Conservation (phyloP, 2,888 invertebrate species). For the Xanthia togata region DNA sequence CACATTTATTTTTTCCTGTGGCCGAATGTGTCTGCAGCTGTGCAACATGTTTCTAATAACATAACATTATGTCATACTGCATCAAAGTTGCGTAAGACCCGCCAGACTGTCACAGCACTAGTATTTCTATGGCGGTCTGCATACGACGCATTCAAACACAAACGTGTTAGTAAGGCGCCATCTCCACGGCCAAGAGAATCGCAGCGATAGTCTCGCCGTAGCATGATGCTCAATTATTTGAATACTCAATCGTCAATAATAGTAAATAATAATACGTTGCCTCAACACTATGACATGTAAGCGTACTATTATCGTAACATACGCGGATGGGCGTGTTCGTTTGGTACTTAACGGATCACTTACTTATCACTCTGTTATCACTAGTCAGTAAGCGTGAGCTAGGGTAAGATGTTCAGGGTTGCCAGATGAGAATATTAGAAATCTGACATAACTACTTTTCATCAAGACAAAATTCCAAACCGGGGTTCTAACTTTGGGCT, state of each 20-base stretch:
- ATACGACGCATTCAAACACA: too few relatives aligned
- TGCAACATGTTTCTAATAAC: not conserved
- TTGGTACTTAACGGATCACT: constrained; percentile 39
- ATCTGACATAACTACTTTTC: not conserved
- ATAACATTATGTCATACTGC: not conserved
- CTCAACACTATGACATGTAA: not conserved
- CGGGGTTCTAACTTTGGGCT: not conserved
- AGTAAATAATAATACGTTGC: constrained; percentile 47
- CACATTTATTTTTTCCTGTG: too few relatives aligned
- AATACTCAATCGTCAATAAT: not conserved
- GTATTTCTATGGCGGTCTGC: too few relatives aligned
- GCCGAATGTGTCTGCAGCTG: too few relatives aligned
- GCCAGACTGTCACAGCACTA: not conserved
- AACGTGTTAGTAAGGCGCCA: too few relatives aligned
- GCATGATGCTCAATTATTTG: not conserved
- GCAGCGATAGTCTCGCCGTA: too few relatives aligned
- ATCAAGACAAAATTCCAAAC: not conserved
- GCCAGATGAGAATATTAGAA: not conserved
- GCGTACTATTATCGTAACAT: constrained; percentile 24
- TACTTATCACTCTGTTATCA: constrained; percentile 36
- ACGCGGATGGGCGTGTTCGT: constrained; percentile 43
- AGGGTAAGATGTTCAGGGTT: constrained; percentile 15
- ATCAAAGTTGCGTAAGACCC: not conserved
- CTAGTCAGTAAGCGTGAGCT: not conserved
- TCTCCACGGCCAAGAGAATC: too few relatives aligned